Base-by-base conservation (phyloP, 2,797 vertebrate species). In the Melanotaenia parkinsoni region DNA sequence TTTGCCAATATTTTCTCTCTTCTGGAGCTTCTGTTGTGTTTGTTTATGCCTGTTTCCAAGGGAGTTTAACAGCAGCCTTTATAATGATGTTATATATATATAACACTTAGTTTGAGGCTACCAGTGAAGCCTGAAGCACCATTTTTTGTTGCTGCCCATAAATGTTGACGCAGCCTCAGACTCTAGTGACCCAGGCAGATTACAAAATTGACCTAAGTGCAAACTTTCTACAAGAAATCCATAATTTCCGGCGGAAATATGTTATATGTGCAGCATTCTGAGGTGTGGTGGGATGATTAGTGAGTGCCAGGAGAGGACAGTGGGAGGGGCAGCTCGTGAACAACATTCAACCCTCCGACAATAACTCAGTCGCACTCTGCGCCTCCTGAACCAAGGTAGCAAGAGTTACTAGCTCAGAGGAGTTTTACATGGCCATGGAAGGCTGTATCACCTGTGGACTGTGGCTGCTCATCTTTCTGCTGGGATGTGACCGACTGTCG, bases 241-340 rank as follows among this genome's bases (percentile, higher is more conserved):
- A n/a, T 63, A 0, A 38, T 43, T 50, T 35, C 35, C 20, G 7
- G 0, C 14, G 37, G 4, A 65, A 65, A 35, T 51, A 20, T 54
- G n/a, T n/a, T 35, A 32, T 13, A 13, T 9, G 30, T 5, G 6
- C 9, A 11, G 50, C 26, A 28, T 3, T 68, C 1, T 43, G 63
- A 74, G 32, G 77, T 81, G 69, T 74, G 78, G 70, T 64, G 16
- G 24, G 37, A 26, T 50, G 28, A 43, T 74, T 12, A 16, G 74
- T 59, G 45, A 43, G 43, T 43, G 76, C 22, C 58, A 59, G 37
- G 22, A 64, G 35, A 53, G 81, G 40, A 1, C 58, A 58, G 79
- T 82, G 82, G 88, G 91, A 91, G 90, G 91, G 75, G 88, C 81
- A 47, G 68, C 63, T 58, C 24, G 65, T 78, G 79, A 40, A 65